phyloP scores from a whole-genome alignment of 1,140 invertebrate genomes.

The Homalodisca vitripennis region DNA sequence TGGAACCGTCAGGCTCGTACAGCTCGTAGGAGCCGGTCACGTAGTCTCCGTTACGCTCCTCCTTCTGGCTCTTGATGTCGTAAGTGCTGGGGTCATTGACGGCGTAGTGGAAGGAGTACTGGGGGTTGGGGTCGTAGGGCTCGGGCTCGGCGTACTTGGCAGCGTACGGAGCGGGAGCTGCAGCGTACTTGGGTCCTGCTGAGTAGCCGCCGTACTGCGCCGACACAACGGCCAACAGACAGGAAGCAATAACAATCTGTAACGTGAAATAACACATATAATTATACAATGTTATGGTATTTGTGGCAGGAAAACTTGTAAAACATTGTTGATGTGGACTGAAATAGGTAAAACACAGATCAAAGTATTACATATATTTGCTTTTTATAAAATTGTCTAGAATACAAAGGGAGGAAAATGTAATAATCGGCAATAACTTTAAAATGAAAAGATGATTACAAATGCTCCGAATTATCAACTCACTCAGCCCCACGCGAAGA shows the following conservation, averaged over 20 bases:
- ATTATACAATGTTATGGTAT: no score
- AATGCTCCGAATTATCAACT: no score
- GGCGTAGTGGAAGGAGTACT: conserved; percentile 55
- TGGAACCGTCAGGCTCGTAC: conserved; percentile 39
- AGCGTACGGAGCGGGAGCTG: conserved; percentile 15
- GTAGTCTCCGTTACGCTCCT: conserved; percentile 54
- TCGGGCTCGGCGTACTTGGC: conserved; percentile 27
- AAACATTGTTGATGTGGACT: no score
- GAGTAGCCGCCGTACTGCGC: conserved; percentile 7
- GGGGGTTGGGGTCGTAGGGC: conserved; percentile 40
- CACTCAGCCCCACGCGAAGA: no score
- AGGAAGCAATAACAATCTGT: conserved; percentile 23
- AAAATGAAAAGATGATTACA: no score
- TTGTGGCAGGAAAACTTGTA: no score
- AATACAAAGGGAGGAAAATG: no score
- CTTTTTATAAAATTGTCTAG: no score
- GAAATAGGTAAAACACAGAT: no score
- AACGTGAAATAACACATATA: background rate
- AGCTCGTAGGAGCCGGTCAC: conserved; percentile 50
- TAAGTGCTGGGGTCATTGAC: conserved; percentile 56
- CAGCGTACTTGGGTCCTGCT: background rate
- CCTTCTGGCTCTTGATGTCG: conserved; percentile 56
- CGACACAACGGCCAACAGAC: conserved; percentile 18
- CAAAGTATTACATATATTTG: no score
- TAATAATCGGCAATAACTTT: no score